Base-by-base conservation (phyloP, 2,888 invertebrate species). In the Ptychoptera albimana region DNA sequence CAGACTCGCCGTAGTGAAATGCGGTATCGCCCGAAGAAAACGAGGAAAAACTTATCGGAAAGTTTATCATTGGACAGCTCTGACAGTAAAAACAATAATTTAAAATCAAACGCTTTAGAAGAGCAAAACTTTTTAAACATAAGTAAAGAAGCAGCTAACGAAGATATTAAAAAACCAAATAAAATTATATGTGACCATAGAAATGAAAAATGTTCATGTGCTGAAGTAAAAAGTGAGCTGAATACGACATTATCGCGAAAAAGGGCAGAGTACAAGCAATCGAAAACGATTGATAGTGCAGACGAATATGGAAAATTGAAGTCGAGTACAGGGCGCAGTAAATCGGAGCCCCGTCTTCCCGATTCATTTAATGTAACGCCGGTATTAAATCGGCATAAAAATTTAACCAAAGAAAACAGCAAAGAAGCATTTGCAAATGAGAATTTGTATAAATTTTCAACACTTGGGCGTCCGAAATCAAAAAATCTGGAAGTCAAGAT, bases 1-100 rank as follows among this genome's bases (percentile, higher is more conserved):
- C 70, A 80, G 44, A 81, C 81, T 53, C 69, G 78, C 41, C 79
- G 80, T 42, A 71, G 80, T 46, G 65, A 66, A 48, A 61, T 65
- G 34, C 62, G 65, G 2, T 61, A 59, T 49, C 58, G 64, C 1
- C 61, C 64, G 9, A 66, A 65, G 51, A 58, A 59, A 44, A 63
- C 64, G 46, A 58, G 64, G 8, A 64, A 65, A 51, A 62, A 42
- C 9, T 29, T 45, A 8, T 15, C 39, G 10, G 30, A 14, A 10
- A 45, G 42, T 31, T 8, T 39, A 37, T 47, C 46, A 14, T 16
- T 49, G 8, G 47, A 45, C 2, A 23, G 23, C 7, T 46, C 16
- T 39, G 42, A 36, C n/a, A 30, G 39, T 10, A 15, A 31, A 7
- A 37, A 43, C 7, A 16, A 34, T 12, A n/a, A 37, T 32, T 31